These are phyloP conservation scores for Mus pahari DNA, from an alignment of 2,113 vertebrate genomes.

Conservation along the genomic window DNA sequence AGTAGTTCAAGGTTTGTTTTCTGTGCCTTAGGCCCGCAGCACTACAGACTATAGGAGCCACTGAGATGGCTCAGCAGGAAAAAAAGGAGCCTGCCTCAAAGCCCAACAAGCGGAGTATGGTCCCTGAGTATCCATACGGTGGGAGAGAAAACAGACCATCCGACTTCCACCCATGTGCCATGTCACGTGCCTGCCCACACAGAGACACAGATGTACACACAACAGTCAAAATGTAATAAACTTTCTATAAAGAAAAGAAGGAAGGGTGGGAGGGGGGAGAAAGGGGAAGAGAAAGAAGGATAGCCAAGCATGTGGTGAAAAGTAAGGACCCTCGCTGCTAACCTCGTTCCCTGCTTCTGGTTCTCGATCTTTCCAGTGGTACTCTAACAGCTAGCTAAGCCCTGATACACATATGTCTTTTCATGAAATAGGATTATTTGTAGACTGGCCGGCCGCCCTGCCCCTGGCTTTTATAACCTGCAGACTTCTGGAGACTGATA, in stretches of 20 bases:
- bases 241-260: background rate
- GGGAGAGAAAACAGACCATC: background rate
- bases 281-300: background rate
- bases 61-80: too few relatives aligned
- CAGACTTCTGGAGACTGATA: constrained; percentile 12
- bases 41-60: background rate
- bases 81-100: background rate
- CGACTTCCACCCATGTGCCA: background rate
- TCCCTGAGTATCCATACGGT: background rate
- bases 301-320: background rate
- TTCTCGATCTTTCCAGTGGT: background rate
- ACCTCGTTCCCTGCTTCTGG: background rate
- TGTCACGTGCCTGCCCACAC: background rate
- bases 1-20: background rate
- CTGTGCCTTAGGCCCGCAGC: background rate
- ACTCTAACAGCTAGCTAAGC: background rate
- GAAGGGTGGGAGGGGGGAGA: background rate
- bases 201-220: background rate
- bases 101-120: background rate
- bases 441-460: background rate
- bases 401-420: background rate
- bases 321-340: background rate
- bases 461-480: background rate
- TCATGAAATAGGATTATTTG: background rate
- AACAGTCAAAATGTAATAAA: background rate